A percentile compares a stretch with the other conserved stretches of the same genome.
Conservation (phyloP, 2,888 invertebrate species). For the Mythimna vitellina region DNA sequence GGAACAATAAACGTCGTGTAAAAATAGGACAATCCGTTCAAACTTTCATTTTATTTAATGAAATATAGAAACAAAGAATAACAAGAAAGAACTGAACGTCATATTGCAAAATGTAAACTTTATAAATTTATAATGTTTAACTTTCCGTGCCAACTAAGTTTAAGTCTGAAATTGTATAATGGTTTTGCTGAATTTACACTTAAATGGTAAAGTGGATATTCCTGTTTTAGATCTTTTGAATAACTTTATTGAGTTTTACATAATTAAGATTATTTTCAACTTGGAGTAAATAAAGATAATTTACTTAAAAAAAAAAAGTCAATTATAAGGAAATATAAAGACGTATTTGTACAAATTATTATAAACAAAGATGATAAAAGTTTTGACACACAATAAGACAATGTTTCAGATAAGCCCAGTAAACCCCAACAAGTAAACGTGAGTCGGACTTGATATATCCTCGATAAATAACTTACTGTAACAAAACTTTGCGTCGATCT, state of each 20-base stretch:
- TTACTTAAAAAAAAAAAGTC: neutral
- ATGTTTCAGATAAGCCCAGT: conserved; percentile 47
- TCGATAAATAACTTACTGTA: conserved; percentile 74
- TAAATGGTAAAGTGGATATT: conserved; percentile 44
- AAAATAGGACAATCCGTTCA: conserved; percentile 48
- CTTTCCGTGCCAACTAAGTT: conserved; percentile 57
- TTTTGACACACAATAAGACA: conserved; percentile 32
- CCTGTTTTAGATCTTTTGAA: conserved; percentile 37
- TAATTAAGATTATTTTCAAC: conserved; percentile 10
- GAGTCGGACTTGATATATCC: conserved; percentile 66
- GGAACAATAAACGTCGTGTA: conserved; percentile 42
- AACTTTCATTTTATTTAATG: conserved; percentile 58
- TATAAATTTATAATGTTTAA: conserved; percentile 62
- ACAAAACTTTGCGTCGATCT: conserved; percentile 72
- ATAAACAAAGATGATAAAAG: conserved; percentile 41
- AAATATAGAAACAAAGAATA: conserved; percentile 64
- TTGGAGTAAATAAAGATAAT: conserved; percentile 15
- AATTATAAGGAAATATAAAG: neutral
- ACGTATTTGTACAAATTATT: neutral
- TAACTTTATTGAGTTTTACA: neutral
- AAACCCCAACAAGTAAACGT: conserved; percentile 66
- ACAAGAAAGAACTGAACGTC: conserved; percentile 60
- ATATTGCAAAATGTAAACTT: conserved; percentile 65
- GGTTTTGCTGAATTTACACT: conserved; percentile 47
- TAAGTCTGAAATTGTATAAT: conserved; percentile 47